Base-by-base conservation (phyloP, 2,113 vertebrate species). In the Eulacestoma nigropectus region DNA sequence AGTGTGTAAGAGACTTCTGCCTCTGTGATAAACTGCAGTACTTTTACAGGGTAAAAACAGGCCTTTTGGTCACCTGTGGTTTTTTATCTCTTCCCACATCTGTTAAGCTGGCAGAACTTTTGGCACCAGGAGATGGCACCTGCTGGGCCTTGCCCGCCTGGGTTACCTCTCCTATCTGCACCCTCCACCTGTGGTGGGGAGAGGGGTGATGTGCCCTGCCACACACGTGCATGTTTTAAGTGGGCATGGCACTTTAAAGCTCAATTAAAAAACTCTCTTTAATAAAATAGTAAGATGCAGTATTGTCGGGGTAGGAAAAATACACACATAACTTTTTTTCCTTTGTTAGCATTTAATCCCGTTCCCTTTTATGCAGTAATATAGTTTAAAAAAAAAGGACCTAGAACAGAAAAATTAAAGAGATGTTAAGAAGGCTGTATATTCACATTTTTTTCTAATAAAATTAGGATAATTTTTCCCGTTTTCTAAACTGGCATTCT, bases 311-410 rank as follows among this genome's bases (percentile, higher is more conserved):
- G 26, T 32, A 73, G 17, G 6, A 73, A 47, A 32, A 57, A 74
- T 49, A n/a, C 2, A 25, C 1, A 2, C 9, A 4, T 15, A 2
- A 12, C 21, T 33, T 35, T 55, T 75, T 14, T 7, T 19, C 11
- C 5, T 44, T 6, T 32, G 2, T 47, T 62, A 29, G 1, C 37
- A 25, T 70, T 87, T 82, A 72, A 44, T 39, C 20, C 30, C 33
- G 6, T 42, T 85, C 6, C 9, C 1, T 68, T 78, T 56, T 46
- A 62, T 30, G 11, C 1, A 50, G 20, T 30, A 42, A 67, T 77
- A 9, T 16, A 41, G 17, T 17, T 35, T 14, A 17, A 76, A 85
- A 47, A 26, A n/a, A 20, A 83, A 65, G 16, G 8, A 14, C 9
- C 11, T 52, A 23, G 9, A 69, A 17, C 2, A 44, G 21, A 22